A percentile compares a stretch with the other conserved stretches of the same genome.
phyloP scores from a whole-genome alignment of 2,888 invertebrate genomes.

The Heteropelma amictum region DNA sequence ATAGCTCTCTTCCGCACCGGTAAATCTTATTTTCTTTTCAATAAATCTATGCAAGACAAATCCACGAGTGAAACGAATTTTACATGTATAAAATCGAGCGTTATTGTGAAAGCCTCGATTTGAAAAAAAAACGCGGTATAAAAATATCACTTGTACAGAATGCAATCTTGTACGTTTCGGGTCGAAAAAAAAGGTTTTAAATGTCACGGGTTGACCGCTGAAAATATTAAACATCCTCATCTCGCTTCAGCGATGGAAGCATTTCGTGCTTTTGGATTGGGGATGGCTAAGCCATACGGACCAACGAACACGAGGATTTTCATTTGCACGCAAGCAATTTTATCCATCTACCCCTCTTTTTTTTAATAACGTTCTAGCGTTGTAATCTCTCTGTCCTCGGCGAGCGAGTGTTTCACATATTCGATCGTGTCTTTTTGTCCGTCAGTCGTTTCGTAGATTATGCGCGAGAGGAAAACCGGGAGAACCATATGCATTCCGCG shows the following conservation, averaged over 20 bases:
- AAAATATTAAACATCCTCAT: neutral
- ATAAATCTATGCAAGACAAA: no score
- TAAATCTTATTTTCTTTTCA: no score
- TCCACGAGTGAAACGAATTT: no score
- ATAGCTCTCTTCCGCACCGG: no score
- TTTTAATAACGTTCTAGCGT: slow-evolving; percentile 62
- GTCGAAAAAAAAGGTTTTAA: no score
- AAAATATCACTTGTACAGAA: no score
- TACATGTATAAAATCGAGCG: no score
- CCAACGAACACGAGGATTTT: slow-evolving; percentile 54
- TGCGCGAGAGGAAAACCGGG: slow-evolving; percentile 10
- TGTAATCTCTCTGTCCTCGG: slow-evolving; percentile 57
- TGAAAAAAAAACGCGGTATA: no score
- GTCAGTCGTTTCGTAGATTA: slow-evolving; percentile 52
- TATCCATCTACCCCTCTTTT: slow-evolving; percentile 13
- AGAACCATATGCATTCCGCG: slow-evolving; percentile 36
- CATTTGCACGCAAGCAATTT: slow-evolving; percentile 53
- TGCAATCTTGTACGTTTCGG: no score
- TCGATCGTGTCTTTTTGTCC: slow-evolving; percentile 46
- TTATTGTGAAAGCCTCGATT: no score
- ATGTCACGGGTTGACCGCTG: no score
- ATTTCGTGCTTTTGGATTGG: neutral
- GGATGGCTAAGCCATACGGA: slow-evolving; percentile 6
- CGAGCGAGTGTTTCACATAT: slow-evolving; percentile 26
- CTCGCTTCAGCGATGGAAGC: neutral